phyloP scores from a whole-genome alignment of 2,888 invertebrate genomes.

The Drosophila tanythrix region DNA sequence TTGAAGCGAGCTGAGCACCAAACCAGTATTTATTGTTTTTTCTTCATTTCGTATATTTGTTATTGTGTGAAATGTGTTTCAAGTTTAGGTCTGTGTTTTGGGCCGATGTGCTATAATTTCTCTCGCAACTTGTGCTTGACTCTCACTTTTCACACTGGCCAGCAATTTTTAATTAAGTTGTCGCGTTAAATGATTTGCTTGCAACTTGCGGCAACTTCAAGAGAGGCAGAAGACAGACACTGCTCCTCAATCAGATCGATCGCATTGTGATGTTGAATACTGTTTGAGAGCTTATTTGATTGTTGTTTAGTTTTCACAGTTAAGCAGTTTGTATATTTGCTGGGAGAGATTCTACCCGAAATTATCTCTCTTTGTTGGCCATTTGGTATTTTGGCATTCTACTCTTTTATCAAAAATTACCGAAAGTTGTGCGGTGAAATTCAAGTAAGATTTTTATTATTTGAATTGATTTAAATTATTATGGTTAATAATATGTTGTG shows the following conservation, averaged over 20 bases:
- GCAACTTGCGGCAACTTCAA: constrained; percentile 41
- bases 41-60: constrained; percentile 22
- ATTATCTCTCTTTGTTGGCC: constrained; percentile 1
- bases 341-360: constrained; percentile 15
- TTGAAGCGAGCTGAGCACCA: constrained; percentile 36
- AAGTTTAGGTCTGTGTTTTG: constrained; percentile 30
- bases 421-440: constrained; percentile 55
- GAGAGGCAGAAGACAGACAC: not conserved
- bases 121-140: constrained; percentile 62
- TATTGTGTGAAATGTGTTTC: constrained; percentile 27
- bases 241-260: not conserved
- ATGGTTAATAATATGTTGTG: not conserved
- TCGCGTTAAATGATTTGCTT: constrained; percentile 47
- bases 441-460: constrained; percentile 14
- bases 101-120: constrained; percentile 70
- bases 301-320: constrained; percentile 22
- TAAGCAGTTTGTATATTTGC: constrained; percentile 31
- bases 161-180: constrained; percentile 56
- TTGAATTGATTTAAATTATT: not conserved
- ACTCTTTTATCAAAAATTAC: constrained; percentile 22
- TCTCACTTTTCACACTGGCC: constrained; percentile 73
- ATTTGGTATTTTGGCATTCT: constrained; percentile 41
- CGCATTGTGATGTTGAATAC: constrained; percentile 9
- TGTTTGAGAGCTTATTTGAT: constrained; percentile 4
- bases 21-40: constrained; percentile 67